Conservation (phyloP, 1,140 invertebrate species). For the Phortica variegata region DNA sequence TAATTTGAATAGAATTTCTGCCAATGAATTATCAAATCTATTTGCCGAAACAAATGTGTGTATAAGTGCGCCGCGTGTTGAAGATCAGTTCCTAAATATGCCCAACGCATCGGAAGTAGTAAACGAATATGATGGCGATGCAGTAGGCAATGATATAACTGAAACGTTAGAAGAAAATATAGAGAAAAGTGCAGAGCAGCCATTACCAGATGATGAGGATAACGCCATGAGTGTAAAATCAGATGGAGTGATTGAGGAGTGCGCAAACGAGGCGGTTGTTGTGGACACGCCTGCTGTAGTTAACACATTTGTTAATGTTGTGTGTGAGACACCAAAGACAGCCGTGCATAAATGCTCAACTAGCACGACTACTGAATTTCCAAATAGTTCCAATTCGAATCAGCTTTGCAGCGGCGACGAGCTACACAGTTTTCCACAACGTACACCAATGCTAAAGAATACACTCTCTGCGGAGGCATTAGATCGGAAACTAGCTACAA, state of each 20-base stretch:
- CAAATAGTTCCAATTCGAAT: constrained; percentile 27
- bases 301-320: background rate
- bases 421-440: constrained; percentile 4
- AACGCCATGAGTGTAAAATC: background rate
- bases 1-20: too few species aligned
- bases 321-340: background rate
- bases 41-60: too few species aligned
- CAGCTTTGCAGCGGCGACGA: constrained; percentile 14
- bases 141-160: too few species aligned
- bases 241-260: background rate
- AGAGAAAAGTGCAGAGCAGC: too few species aligned
- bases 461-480: constrained; percentile 40
- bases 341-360: background rate
- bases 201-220: too few species aligned
- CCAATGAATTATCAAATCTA: too few species aligned
- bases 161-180: too few species aligned
- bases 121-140: too few species aligned
- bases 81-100: too few species aligned
- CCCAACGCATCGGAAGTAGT: too few species aligned
- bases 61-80: too few species aligned
- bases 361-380: constrained; percentile 44
- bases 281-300: background rate
- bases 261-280: background rate
- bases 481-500: constrained; percentile 35
- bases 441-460: constrained; percentile 37